Conservation (phyloP, 2,888 invertebrate genomes). For the Agrochola litura region DNA sequence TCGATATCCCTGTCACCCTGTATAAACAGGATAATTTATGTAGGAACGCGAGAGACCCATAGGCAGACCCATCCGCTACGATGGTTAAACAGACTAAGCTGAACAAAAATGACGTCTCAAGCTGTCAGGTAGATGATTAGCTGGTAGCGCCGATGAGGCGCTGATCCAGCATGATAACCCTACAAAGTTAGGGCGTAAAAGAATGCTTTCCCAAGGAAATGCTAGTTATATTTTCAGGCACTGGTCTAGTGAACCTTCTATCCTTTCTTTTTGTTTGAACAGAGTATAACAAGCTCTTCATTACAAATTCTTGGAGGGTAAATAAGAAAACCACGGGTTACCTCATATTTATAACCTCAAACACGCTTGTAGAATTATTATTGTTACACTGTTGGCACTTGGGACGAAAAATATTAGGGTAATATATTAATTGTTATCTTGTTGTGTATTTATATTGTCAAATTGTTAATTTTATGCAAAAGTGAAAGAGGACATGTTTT, state of each 20-base stretch:
- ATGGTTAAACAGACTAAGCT: too few species aligned
- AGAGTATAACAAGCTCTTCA: constrained; percentile 45
- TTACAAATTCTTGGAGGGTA: constrained; percentile 58
- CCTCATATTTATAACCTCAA: constrained; percentile 52
- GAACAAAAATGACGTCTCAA: too few species aligned
- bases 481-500: neutral
- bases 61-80: too few species aligned
- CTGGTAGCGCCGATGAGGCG: too few species aligned
- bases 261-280: neutral
- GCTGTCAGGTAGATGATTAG: too few species aligned
- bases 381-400: neutral
- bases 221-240: neutral
- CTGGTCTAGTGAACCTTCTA: constrained; percentile 20
- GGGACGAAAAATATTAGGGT: neutral
- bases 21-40: too few species aligned
- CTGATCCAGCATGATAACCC: too few species aligned
- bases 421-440: constrained; percentile 11
- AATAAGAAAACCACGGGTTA: constrained; percentile 58
- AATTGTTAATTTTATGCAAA: neutral
- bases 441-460: neutral
- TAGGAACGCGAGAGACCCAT: too few species aligned
- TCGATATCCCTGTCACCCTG: too few species aligned
- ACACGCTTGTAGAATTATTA: constrained; percentile 11
- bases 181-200: too few species aligned
- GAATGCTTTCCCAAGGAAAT: neutral